Base-by-base conservation (phyloP, 1,140 invertebrate genomes). In the Eupristina koningsbergeri region DNA sequence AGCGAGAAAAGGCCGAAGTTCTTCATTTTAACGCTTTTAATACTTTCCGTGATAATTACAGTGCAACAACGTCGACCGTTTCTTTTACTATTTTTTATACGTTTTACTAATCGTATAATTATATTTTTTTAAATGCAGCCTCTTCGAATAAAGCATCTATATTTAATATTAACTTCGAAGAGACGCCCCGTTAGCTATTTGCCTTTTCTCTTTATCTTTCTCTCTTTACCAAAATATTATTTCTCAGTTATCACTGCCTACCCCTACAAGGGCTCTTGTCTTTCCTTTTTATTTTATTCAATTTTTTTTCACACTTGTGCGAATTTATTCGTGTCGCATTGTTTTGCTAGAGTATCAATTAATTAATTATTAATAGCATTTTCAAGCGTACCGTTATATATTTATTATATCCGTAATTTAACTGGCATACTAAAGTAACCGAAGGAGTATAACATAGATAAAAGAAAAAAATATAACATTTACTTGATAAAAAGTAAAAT, bases 291-390 rank as follows among this genome's bases (percentile, higher is more conserved):
- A 31, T 50, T 47, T 47, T 17, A 34, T 41, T 41, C 39, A 22
- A 71, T n/a, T 50, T 67, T 1, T 7, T 75, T 50, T 75, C 29
- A 6, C 67, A 39, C 50, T 45, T 41, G 85, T 86, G 84, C 83
- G 84, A 86, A 75, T 86, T 61, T 80, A 86, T 86, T 85, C 85
- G 85, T 85, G 84, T 86, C 76, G 85, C 86, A 85, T 87, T 19
- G 45, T 47, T 19, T 7, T 45, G 13, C 36, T 50, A 34, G 50
- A 29, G 29, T 53, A 50, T 88, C 87, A 87, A 88, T 61, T 89
- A 87, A 87, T 89, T 89, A 88, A 89, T 89, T 86, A 86, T 90
- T 88, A 86, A 86, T 90, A 90, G 89, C 86, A 69, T 88, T 79
- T 90, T 90, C 90, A 88, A 88, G 87, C 88, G 86, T 88, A 89